A percentile compares a stretch with the other conserved stretches of the same genome.
Evolutionary conservation across 2,888 invertebrate genomes (phyloP).

Genomic region (Tribolium freemani): DNA sequence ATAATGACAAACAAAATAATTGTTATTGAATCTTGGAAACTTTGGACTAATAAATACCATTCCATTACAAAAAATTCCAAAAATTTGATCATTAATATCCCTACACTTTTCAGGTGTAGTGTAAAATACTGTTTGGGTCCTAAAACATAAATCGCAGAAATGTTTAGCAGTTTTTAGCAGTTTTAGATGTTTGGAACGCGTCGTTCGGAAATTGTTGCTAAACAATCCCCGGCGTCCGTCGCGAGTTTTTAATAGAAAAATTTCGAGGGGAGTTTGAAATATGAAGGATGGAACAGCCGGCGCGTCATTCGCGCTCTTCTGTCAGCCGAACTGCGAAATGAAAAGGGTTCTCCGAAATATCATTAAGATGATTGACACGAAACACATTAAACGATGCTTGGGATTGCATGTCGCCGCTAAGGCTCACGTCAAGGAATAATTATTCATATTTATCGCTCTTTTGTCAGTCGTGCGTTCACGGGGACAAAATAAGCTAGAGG

Average conservation of each 20-base stretch:
- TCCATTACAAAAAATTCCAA: too few species aligned
- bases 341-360: slow-evolving; percentile 65
- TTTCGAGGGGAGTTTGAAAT: slow-evolving; percentile 16
- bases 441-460: slow-evolving; percentile 65
- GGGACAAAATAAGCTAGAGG: slow-evolving; percentile 31
- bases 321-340: slow-evolving; percentile 61
- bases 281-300: slow-evolving; percentile 36
- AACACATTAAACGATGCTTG: slow-evolving; percentile 67
- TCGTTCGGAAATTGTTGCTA: too few species aligned
- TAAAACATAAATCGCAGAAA: too few species aligned
- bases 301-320: slow-evolving; percentile 41
- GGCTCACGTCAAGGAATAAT: slow-evolving; percentile 63
- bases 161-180: too few species aligned
- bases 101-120: too few species aligned
- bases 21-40: too few species aligned
- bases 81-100: too few species aligned
- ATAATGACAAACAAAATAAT: too few species aligned
- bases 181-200: too few species aligned
- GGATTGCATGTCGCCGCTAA: slow-evolving; percentile 64
- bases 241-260: background rate
- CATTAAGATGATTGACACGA: slow-evolving; percentile 68
- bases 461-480: slow-evolving; percentile 46
- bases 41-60: too few species aligned
- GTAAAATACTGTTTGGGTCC: too few species aligned
- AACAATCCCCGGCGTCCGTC: too few species aligned